Evolutionary conservation across 2,797 vertebrate genomes (phyloP), one percentile per base, ranked within the genome.

Genomic region (Sciaenops ocellatus): DNA sequence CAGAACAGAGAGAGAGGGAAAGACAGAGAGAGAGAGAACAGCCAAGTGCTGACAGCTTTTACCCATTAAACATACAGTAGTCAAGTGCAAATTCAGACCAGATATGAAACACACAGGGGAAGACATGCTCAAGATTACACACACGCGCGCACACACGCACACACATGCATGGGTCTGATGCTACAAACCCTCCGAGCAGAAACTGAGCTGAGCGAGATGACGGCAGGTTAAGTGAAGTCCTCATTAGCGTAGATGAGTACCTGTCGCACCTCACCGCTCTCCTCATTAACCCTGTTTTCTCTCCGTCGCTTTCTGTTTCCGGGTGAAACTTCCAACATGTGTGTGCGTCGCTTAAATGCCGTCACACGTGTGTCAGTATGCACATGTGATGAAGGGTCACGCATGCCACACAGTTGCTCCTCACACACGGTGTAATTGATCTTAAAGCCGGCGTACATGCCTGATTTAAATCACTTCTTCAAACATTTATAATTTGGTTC

Each of bases 41-140:
- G 94, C 95, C 91, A 91, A 92, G 93, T 69, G 87, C 94, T 93
- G 94, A 97, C 98, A 98, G 97, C 97, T 98, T 98, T 98, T 97
- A 97, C 96, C 96, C 95, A 98, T 99, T 98, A 98, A 95, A 96
- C 95, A 95, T 97, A 97, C 97, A 97, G 98, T 97, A 97, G 97
- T 95, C 96, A 93, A 95, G 96, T 96, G 96, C 95, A 97, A 97
- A 98, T 97, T 96, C 95, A 96, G 96, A 95, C 94, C 97, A 97
- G 96, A 96, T 95, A 92, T 90, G 80, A 90, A 82, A 83, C 86
- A 75, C 86, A 84, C 79, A 61, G 70, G 69, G 78, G 81, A 85
- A 89, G 82, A 85, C 87, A 56, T 51, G 74, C 76, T 74, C 44
- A 76, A 78, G 76, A 86, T 80, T 76, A 85, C 80, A 78, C 64